A percentile compares a stretch with the other conserved stretches of the same genome.
phyloP scores from a whole-genome alignment of 2,888 invertebrate species.

The Perizoma flavofasciatum region DNA sequence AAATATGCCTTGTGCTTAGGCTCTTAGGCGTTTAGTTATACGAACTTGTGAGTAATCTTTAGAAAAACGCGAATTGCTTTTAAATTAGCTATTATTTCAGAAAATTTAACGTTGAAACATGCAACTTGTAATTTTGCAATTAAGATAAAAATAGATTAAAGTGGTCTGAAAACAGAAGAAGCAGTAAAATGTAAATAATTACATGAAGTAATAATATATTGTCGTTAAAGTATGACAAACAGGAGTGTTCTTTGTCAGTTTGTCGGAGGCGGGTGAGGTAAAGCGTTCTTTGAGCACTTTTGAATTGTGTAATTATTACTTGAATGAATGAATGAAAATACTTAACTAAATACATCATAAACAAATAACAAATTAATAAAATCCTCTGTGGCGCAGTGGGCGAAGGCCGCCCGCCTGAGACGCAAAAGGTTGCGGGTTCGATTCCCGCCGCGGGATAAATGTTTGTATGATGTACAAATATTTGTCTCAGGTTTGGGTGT shows the following conservation, averaged over 20 bases:
- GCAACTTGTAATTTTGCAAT: constrained; percentile 12
- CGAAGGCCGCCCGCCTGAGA: no score
- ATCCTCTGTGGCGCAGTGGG: no score
- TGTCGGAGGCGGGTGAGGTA: background rate
- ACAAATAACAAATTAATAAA: no score
- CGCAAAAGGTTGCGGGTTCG: no score
- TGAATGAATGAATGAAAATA: background rate
- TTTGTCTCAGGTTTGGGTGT: no score
- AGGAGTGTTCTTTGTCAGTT: constrained; percentile 22
- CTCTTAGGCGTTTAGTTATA: no score
- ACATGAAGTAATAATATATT: constrained; percentile 26
- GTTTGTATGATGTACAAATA: no score
- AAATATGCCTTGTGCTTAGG: no score
- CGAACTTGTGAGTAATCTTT: background rate
- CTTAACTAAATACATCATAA: no score
- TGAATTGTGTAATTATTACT: background rate
- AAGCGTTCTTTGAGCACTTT: constrained; percentile 2
- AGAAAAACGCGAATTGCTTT: constrained; percentile 23
- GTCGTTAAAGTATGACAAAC: constrained; percentile 23
- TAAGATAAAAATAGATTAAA: constrained; percentile 14
- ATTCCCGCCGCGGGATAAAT: no score
- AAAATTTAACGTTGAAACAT: constrained; percentile 10
- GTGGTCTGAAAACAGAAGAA: constrained; percentile 10
- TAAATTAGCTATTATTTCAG: constrained; percentile 15
- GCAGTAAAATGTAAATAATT: constrained; percentile 26